Evolutionary conservation across 2,797 vertebrate species (phyloP), one percentile per base, ranked within the genome.

Genomic region (Sciaenops ocellatus): DNA sequence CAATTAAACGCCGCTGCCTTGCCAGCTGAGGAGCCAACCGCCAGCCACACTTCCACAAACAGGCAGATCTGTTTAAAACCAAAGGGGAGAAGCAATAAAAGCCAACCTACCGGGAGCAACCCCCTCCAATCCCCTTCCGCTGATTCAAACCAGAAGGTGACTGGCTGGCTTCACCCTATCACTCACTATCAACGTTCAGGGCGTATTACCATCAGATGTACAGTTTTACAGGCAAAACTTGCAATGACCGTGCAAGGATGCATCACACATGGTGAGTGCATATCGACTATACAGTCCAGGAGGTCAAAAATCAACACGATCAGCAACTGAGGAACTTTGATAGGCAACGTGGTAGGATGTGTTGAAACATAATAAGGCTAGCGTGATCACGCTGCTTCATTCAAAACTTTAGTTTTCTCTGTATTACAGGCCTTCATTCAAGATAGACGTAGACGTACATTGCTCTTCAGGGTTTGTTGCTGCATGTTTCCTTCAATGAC

Each of bases 41-140:
- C 95, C 92, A 88, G 95, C 95, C 95, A 92, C 95, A 95, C 95
- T 95, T 96, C 95, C 95, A 96, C 95, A 96, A 96, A 96, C 95
- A 96, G 94, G 94, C 94, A 95, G 94, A 94, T 95, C 93, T 93
- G 94, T 95, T 95, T 93, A 95, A 95, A 95, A 92, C 92, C 87
- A 91, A 93, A 94, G 93, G 87, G 89, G 93, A 94, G 94, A 94
- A 91, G 93, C 92, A 95, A 94, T 94, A 94, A 94, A 95, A 94
- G 91, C 84, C 87, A 94, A 91, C 92, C 94, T 93, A 93, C 87
- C 63, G 51, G 90, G 89, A 87, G 93, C 70, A 81, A 82, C 87
- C 92, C 92, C 91, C 89, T 76, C 77, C 85, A 42, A 69, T 86
- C 82, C 80, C 73, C 68, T 85, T 82, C 88, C 78, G n/a, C 81